Evolutionary conservation across 2,113 vertebrate species (phyloP).

Genomic region (Anoplopoma fimbria): DNA sequence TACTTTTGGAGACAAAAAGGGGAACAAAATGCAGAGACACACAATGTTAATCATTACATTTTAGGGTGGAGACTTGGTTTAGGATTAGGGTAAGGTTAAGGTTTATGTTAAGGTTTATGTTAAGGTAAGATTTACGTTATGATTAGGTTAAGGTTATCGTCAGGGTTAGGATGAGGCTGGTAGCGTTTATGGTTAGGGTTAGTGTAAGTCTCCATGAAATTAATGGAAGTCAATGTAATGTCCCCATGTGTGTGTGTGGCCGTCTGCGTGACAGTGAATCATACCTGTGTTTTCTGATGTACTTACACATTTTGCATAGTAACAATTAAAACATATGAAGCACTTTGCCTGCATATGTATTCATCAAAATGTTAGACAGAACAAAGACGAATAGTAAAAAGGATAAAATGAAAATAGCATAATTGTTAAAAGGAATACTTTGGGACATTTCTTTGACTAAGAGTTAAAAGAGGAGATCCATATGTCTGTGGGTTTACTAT

Average conservation of each 20-base stretch:
- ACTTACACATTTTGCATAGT: background rate
- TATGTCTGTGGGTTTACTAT: background rate
- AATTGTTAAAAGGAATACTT: background rate
- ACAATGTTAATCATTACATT: background rate
- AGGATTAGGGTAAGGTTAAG: background rate
- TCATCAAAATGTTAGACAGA: background rate
- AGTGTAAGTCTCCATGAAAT: background rate
- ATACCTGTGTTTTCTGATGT: background rate
- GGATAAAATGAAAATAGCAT: background rate
- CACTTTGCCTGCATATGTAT: background rate
- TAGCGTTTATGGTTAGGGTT: background rate
- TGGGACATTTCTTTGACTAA: background rate
- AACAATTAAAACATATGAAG: background rate
- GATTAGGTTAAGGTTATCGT: background rate
- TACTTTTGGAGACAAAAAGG: background rate
- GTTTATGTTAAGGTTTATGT: background rate
- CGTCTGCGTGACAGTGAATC: background rate
- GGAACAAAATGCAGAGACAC: background rate
- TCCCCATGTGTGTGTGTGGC: conserved; percentile 2
- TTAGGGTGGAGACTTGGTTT: background rate
- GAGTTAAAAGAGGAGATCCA: background rate
- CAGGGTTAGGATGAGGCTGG: background rate
- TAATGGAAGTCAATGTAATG: background rate
- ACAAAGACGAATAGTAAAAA: background rate
- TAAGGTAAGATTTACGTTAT: background rate